These are phyloP conservation scores for Leucophora obtusa DNA, from an alignment of 2,888 invertebrate genomes.

Conservation along the genomic window DNA sequence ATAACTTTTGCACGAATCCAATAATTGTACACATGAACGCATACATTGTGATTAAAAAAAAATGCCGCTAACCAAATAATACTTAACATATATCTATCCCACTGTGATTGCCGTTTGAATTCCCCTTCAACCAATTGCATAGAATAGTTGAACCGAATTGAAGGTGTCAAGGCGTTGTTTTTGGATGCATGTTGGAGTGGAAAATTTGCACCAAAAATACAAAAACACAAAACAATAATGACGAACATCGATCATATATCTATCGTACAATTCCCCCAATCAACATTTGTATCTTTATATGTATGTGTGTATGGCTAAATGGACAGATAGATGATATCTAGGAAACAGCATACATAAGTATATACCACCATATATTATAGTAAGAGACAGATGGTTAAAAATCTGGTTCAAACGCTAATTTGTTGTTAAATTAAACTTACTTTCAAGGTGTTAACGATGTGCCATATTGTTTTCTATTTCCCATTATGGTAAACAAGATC, in stretches of 20 bases:
- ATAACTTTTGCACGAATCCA: conserved; percentile 31
- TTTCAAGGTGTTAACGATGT: conserved; percentile 57
- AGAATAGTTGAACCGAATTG: conserved; percentile 18
- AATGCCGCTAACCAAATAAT: conserved; percentile 54
- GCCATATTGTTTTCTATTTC: conserved; percentile 33
- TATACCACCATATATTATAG: conserved; percentile 14
- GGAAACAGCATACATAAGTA: conserved; percentile 17
- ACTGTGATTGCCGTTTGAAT: conserved; percentile 43
- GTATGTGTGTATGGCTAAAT: neutral
- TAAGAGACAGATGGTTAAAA: conserved; percentile 50
- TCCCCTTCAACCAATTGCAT: conserved; percentile 43
- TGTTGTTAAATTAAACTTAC: conserved; percentile 45
- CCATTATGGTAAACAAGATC: conserved; percentile 23
- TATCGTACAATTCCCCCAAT: conserved; percentile 19
- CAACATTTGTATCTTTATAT: neutral
- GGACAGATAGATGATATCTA: conserved; percentile 30
- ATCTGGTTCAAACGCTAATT: conserved; percentile 49
- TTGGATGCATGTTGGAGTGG: conserved; percentile 11
- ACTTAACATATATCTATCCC: conserved; percentile 38
- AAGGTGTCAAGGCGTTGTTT: conserved; percentile 53
- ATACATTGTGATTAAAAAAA: conserved; percentile 41
- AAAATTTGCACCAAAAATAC: neutral
- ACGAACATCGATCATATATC: conserved; percentile 28
- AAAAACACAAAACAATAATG: conserved; percentile 16
- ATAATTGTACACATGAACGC: conserved; percentile 45